Conservation (phyloP, 1,140 invertebrate species). For the Rhopalosiphum padi region DNA sequence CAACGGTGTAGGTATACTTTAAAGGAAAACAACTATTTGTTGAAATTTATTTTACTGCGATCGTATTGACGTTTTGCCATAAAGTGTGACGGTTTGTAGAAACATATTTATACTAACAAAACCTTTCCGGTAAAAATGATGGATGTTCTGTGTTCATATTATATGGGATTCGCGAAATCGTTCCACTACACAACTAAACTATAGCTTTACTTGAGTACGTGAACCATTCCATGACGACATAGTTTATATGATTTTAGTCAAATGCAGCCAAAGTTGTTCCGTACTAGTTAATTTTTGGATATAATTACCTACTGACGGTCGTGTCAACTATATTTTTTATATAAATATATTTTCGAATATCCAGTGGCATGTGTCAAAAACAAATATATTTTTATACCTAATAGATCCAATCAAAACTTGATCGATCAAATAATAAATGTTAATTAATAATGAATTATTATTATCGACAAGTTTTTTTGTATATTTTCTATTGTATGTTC, state of each 20-base stretch:
- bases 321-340: background rate
- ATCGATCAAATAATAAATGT: background rate
- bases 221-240: background rate
- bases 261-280: background rate
- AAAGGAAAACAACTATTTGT: background rate
- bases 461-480: background rate
- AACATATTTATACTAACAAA: background rate
- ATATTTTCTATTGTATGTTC: background rate
- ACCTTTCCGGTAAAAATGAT: background rate
- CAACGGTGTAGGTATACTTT: background rate
- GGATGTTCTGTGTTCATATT: background rate
- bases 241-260: background rate
- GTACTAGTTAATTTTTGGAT: background rate
- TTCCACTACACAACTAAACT: background rate
- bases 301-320: background rate
- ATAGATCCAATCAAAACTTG: background rate
- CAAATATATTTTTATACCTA: background rate
- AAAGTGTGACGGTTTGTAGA: background rate
- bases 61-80: background rate
- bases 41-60: background rate
- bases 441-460: background rate
- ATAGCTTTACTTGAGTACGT: background rate
- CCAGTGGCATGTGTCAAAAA: too few species aligned
- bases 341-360: background rate
- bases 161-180: background rate